Evolutionary conservation across 1,140 invertebrate genomes (phyloP), one percentile per base, ranked within the genome.

Genomic region (Drosophila burlai): DNA sequence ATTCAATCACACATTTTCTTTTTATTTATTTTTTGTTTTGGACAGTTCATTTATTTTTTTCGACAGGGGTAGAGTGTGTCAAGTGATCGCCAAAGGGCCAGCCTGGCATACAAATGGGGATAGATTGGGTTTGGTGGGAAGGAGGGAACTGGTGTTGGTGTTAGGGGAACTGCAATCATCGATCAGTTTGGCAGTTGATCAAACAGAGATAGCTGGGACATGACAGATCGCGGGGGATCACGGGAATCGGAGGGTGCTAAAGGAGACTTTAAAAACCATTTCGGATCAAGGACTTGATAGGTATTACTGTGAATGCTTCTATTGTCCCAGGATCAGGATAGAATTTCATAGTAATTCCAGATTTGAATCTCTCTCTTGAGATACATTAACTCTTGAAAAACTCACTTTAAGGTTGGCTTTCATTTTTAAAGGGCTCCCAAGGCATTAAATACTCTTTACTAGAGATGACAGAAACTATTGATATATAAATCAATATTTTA

Each of bases 31-130:
- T 24, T 3, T 24, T 24, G 24, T 24, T 55, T 59, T 36, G 36
- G 59, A 59, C 68, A 58, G 55, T 54, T 74, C 55, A 78, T 78
- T 76, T 69, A 52, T 67, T 67, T 36, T 43, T 68, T 52, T 68
- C 63, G 46, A 68, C 58, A 45, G 63, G 45, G 31, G 45, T 31
- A 65, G 72, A 76, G 61, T 85, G 59, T 76, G 63, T 78, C 83
- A 81, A 81, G 73, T 77, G 82, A 49, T 80, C 64, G 50, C 50
- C 76, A 60, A 74, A 80, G 76, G 75, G 75, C 52, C 61, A 63
- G 29, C 16, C 38, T 6, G 58, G 63, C 58, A 65, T 45, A 63
- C 63, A 63, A 66, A 66, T 34, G 45, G 40, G 31, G 15, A 34
- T 57, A 26, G 54, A 43, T n/a, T 11, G 36, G 34, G 6, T 24